A percentile compares a stretch with the other conserved stretches of the same genome.
phyloP scores from a whole-genome alignment of 1,140 invertebrate genomes.

The Sesamia nonagrioides region DNA sequence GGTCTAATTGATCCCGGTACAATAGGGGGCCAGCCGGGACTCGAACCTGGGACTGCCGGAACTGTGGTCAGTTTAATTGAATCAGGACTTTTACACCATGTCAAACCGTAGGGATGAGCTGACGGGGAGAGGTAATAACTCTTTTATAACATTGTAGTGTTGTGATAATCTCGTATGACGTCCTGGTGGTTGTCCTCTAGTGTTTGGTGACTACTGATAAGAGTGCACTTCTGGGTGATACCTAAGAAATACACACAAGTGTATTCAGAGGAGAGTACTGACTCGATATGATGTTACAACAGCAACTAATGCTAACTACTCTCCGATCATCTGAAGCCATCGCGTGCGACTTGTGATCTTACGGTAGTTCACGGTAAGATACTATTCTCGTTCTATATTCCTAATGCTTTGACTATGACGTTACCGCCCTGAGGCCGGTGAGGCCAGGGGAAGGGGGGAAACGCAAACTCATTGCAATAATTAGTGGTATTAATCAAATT shows the following conservation, averaged over 20 bases:
- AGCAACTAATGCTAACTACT: too few relatives aligned
- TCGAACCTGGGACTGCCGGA: background rate
- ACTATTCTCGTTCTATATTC: background rate
- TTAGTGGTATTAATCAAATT: conserved; percentile 5
- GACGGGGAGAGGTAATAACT: background rate
- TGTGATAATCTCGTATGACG: background rate
- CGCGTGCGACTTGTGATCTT: too few relatives aligned
- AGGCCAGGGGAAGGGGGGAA: too few relatives aligned
- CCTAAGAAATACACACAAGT: too few relatives aligned
- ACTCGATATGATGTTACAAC: too few relatives aligned
- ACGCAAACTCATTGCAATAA: background rate
- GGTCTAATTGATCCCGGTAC: conserved; percentile 25
- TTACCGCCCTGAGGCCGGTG: too few relatives aligned
- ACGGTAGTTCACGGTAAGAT: too few relatives aligned
- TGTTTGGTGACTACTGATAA: background rate
- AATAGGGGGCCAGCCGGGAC: conserved; percentile 5
- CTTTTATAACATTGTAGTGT: background rate
- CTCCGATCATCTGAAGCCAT: too few relatives aligned
- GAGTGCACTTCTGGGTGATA: too few relatives aligned
- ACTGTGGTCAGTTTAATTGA: conserved; percentile 13
- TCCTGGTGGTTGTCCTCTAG: background rate
- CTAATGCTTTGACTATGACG: background rate
- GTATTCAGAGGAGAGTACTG: too few relatives aligned
- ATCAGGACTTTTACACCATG: conserved; percentile 12
- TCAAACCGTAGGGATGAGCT: background rate